Evolutionary conservation across 2,797 vertebrate genomes (phyloP).

Genomic region (Iguana delicatissima): DNA sequence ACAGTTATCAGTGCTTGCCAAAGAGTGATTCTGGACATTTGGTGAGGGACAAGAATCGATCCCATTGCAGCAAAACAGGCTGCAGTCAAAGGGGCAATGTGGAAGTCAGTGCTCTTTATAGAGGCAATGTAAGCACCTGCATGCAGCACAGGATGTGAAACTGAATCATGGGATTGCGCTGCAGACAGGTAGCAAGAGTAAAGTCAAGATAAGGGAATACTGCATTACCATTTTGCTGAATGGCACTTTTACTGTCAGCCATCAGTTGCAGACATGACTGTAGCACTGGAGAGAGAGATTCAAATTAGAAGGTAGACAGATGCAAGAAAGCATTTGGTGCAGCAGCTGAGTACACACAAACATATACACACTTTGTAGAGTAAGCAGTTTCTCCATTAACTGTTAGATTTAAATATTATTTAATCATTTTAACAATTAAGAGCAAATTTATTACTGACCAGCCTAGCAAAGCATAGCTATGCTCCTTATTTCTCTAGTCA

Average conservation of each 20-base stretch:
- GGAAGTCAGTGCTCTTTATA: not conserved
- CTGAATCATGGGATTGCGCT: not conserved
- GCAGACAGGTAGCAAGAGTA: not conserved
- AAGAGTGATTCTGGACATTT: not conserved
- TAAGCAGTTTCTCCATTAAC: not conserved
- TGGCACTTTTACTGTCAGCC: slow-evolving; percentile 85
- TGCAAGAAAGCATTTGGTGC: not conserved
- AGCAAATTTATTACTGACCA: too few species aligned
- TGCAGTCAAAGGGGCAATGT: not conserved
- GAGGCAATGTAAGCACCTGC: not conserved
- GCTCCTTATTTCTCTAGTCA: too few species aligned
- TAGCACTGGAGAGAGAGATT: slow-evolving; percentile 78
- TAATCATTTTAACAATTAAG: not conserved
- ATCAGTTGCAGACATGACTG: slow-evolving; percentile 93
- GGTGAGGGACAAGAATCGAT: not conserved
- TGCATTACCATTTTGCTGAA: slow-evolving; percentile 88
- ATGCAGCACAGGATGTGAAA: not conserved
- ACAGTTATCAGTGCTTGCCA: not conserved
- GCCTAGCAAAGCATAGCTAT: too few species aligned
- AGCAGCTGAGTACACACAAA: not conserved
- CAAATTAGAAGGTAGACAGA: slow-evolving; percentile 28
- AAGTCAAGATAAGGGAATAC: not conserved
- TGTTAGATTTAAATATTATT: not conserved
- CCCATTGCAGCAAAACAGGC: not conserved
- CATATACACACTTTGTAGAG: not conserved